Conservation (phyloP, 1,140 invertebrate genomes). For the Caenorhabditis brenneri region DNA sequence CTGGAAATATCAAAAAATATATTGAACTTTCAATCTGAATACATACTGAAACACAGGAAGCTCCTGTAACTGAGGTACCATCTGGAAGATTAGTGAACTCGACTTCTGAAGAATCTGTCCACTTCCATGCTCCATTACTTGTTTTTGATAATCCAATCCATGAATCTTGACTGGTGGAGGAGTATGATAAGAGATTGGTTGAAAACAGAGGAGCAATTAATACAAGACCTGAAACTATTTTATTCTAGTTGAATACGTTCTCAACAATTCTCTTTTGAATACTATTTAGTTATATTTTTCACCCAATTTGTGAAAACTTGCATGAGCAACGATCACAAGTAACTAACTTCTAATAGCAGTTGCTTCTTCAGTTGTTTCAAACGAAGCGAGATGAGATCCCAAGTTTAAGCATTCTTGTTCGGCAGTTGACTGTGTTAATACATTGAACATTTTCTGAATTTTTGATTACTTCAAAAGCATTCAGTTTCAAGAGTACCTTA, state of each 20-base stretch:
- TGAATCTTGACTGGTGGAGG: neutral
- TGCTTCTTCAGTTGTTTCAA: neutral
- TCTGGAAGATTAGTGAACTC: neutral
- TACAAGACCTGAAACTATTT: neutral
- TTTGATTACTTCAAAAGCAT: neutral
- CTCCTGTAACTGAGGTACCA: neutral
- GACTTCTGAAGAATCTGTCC: neutral
- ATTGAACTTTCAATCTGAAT: no score
- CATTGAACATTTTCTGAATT: neutral
- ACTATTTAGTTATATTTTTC: no score
- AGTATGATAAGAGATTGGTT: neutral
- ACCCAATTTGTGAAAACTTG: no score
- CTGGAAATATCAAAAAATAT: neutral
- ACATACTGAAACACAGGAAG: neutral
- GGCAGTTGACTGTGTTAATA: neutral
- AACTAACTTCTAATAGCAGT: neutral
- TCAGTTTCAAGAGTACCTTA: neutral
- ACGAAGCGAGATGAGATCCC: neutral
- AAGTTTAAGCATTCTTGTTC: neutral
- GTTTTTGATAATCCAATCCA: conserved; percentile 5
- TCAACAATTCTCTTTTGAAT: no score
- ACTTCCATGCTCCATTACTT: conserved; percentile 13
- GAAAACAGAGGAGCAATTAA: neutral
- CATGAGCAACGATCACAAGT: no score
- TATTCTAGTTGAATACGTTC: no score